A percentile compares a stretch with the other conserved stretches of the same genome.
Conservation (phyloP, 2,797 vertebrate genomes). For the Strix occidentalis region DNA sequence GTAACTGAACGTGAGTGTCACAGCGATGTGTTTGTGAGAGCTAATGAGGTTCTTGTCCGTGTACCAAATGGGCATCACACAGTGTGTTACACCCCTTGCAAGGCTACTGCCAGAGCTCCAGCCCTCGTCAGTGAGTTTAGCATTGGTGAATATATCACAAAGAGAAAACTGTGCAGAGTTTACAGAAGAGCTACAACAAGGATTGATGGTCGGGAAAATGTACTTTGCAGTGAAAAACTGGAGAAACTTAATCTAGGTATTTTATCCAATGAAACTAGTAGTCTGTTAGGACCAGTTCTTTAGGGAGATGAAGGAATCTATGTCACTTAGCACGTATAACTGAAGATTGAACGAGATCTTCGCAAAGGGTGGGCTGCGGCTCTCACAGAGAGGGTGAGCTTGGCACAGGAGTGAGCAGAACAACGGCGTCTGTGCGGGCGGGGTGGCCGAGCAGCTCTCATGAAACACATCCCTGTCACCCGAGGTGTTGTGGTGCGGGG, state of each 20-base stretch:
- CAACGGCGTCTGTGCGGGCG: neutral
- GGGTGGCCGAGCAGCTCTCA: neutral
- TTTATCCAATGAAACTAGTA: neutral
- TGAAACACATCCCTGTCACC: fast-evolving
- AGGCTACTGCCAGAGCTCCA: neutral
- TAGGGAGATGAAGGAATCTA: neutral
- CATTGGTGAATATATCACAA: neutral
- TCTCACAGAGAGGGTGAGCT: neutral
- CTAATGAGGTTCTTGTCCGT: fast-evolving
- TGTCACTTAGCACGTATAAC: neutral
- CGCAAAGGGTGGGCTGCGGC: neutral
- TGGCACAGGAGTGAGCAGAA: neutral
- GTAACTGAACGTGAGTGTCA: fast-evolving
- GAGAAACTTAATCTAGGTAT: neutral
- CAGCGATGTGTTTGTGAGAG: neutral
- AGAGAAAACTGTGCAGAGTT: neutral
- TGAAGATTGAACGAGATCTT: neutral
- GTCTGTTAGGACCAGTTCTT: neutral
- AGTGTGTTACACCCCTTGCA: fast-evolving
- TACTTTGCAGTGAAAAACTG: neutral
- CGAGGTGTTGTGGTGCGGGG: too few species aligned
- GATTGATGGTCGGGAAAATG: neutral
- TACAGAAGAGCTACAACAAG: neutral
- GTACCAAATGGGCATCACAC: neutral
- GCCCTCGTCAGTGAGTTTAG: neutral